Conservation (phyloP, 2,888 invertebrate genomes). For the Caenorhabditis virilis region DNA sequence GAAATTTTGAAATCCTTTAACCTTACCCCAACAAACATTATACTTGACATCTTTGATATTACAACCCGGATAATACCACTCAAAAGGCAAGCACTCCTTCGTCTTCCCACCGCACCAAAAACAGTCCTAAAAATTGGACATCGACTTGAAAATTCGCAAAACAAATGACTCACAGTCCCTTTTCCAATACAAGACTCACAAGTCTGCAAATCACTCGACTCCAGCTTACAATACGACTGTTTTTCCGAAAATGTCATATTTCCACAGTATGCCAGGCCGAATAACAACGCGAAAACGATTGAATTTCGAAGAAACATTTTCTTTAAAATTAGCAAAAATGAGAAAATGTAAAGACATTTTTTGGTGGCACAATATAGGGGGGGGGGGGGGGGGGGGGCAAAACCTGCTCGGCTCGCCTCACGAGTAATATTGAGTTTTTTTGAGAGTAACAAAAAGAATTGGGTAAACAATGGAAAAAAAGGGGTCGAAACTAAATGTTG, state of each 20-base stretch:
- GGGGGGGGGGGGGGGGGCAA: too few relatives aligned
- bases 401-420: too few relatives aligned
- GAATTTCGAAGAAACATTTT: too few relatives aligned
- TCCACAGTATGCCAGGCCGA: constrained; percentile 1
- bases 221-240: constrained; percentile 32
- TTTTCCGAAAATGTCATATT: constrained; percentile 29
- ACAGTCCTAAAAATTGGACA: constrained; percentile 28
- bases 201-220: constrained; percentile 33
- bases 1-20: neutral
- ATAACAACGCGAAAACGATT: too few relatives aligned
- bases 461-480: too few relatives aligned
- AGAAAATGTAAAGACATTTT: too few relatives aligned
- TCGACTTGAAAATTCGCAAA: neutral
- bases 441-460: too few relatives aligned
- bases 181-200: constrained; percentile 47
- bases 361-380: too few relatives aligned
- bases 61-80: constrained; percentile 55
- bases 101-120: constrained; percentile 56
- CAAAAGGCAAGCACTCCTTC: constrained; percentile 46
- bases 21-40: constrained; percentile 51
- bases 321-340: too few relatives aligned
- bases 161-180: constrained; percentile 33
- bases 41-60: constrained; percentile 51
- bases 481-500: too few relatives aligned
- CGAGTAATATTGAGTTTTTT: too few relatives aligned